Base-by-base conservation (phyloP, 2,888 invertebrate species). In the Drosophila anceps region DNA sequence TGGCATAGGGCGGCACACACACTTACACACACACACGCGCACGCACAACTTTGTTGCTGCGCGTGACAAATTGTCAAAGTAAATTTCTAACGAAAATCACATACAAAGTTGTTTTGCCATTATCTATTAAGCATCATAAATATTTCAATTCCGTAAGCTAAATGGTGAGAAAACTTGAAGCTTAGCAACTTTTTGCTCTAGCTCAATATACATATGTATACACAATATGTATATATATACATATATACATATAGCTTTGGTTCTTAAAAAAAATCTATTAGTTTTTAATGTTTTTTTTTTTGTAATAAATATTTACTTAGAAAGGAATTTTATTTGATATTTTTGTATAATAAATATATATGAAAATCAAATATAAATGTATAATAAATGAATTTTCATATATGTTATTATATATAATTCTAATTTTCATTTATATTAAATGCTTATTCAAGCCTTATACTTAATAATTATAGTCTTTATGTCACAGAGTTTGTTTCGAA, bases 61-160 rank as follows among this genome's bases (percentile, higher is more conserved):
- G 44, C 50, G 73, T 73, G 73, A 43, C 50, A 50, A 44, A 64
- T 44, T 63, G 67, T 59, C 54, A 65, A 68, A 77, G 63, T 44
- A 31, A 60, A 62, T 60, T 65, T 48, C 53, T 43, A 29, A 29
- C 37, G 39, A 54, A 54, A 54, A 54, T 55, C 37, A 39, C 54
- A 55, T 29, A 55, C 39, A 29, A 55, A 55, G 54, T 55, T 54
- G 24, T 54, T 6, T 18, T 51, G 51, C 58, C 46, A 66, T 75
- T 75, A 65, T 61, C 39, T 74, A 43, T 37, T 63, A 50, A 50
- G 50, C 50, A 54, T 50, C 24, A 50, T 35, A 63, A 63, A 64
- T 51, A 51, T 51, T 64, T 63, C 48, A 50, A 41, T 39, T 48
- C 9, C 39, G 15, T 24, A 2, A 39, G 24, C 48, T 13, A 43